Base-by-base conservation (phyloP, 2,113 vertebrate genomes). In the Danionella cerebrum region DNA sequence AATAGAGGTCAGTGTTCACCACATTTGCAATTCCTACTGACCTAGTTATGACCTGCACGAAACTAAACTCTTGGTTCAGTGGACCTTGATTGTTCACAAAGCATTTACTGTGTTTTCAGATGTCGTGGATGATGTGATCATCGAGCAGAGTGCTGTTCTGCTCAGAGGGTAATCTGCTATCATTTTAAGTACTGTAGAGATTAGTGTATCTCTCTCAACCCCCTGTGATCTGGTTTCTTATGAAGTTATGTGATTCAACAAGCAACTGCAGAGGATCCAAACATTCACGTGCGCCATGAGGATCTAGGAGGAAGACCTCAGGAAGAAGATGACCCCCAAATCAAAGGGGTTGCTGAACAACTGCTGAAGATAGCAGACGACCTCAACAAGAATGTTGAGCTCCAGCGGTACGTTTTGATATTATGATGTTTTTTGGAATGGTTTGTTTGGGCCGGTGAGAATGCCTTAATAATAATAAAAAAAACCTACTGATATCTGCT, bases 331-430 rank as follows among this genome's bases (percentile, higher is more conserved):
- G 83, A 89, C 8, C 86, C 85, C 2, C 76, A 83, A 0, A 19
- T 89, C 19, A 88, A 90, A 77, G 81, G 80, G 2, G 84, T 90
- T 51, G 86, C 88, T 19, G 58, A 75, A 0, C 82, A 86, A 69
- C 79, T 90, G 24, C 41, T 86, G 4, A 84, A 65, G 70, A 89
- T 87, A 4, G 81, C 85, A 0, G 86, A 90, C 9, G 80, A 86
- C 0, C 5, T 90, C 2, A 88, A 89, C 73, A 74, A 67, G 42
- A 87, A 89, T 4, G 75, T 66, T 2, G 89, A 89, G 69, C 73
- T 90, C 10, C 80, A 84, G 58, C 53, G 44, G 89, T 90, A 76
- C 67, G 82, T 35, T 19, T 33, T 33, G 1, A 33, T 33, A 33
- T 33, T 33, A 33, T 33, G n/a, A n/a, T n/a, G n/a, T n/a, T n/a